A percentile compares a stretch with the other conserved stretches of the same genome.
Evolutionary conservation across 2,888 invertebrate genomes (phyloP).

Genomic region (Meandrusa payeni): DNA sequence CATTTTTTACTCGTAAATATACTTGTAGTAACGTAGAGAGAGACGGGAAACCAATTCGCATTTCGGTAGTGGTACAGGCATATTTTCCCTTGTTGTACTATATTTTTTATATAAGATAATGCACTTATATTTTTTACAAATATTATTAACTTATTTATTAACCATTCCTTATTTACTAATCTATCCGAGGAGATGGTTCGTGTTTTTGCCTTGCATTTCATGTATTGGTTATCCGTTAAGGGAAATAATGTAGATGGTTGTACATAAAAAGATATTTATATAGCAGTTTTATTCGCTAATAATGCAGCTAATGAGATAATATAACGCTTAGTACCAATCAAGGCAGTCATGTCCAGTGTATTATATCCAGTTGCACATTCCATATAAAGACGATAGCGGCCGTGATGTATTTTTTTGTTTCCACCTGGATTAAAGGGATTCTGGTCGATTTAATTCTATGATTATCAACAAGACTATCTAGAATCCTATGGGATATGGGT

Average conservation of each 20-base stretch:
- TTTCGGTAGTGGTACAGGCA: too few relatives aligned
- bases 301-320: constrained; percentile 7
- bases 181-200: not conserved
- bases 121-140: too few relatives aligned
- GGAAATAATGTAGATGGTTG: too few relatives aligned
- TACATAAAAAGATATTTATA: too few relatives aligned
- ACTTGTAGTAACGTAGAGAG: too few relatives aligned
- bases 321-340: not conserved
- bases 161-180: not conserved
- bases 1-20: too few relatives aligned
- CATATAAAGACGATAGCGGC: constrained; percentile 9
- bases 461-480: constrained; percentile 2
- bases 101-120: too few relatives aligned
- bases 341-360: not conserved
- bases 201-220: not conserved
- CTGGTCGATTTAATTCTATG: constrained; percentile 9
- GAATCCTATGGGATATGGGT: not conserved
- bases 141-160: too few relatives aligned
- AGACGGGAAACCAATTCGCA: too few relatives aligned
- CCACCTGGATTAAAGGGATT: constrained; percentile 2
- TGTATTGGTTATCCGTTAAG: too few relatives aligned
- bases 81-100: too few relatives aligned
- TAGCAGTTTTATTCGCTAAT: too few relatives aligned
- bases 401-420: constrained; percentile 7
- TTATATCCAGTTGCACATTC: constrained; percentile 9